Evolutionary conservation across 2,113 vertebrate species (phyloP), one percentile per base, ranked within the genome.

Genomic region (Neoarius graeffei): DNA sequence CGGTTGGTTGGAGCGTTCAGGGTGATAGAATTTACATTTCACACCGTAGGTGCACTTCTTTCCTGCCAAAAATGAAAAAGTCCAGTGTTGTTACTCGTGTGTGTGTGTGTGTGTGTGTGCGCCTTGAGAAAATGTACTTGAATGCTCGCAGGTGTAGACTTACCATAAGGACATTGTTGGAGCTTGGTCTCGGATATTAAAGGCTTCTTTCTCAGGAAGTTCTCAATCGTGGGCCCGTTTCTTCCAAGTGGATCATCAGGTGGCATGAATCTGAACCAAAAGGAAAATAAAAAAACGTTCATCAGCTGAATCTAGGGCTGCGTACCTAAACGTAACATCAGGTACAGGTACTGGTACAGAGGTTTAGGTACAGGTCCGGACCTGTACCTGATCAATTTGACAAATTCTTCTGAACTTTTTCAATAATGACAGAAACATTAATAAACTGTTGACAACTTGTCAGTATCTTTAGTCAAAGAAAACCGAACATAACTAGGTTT

Each of bases 1-100:
- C 20, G 94, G 93, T 71, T 95, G 96, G 80, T 92, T 94, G 11
- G 89, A 87, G 83, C 97, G 94, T 91, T 97, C 97, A 0, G 97
- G 96, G 79, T 99, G 97, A 89, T 96, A 97, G 94, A 96, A 99
- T 89, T 97, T 98, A 89, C 97, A 98, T 93, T 98, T 98, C 77
- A 96, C 93, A 54, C 97, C 97, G 2, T 98, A 98, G 0, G 97
- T 98, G 83, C 97, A 98, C 86, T 98, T 98, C 94, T 96, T 97
- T 79, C 96, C 97, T 98, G 91, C 91, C 90, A 69, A 82, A 42
- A 42, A 42, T 42, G 42, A 42, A 42, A 42, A 42, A 42, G 42
- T 42, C 42, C 42, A 42, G 42, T 42, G 42, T 42, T 42, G 42
- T 42, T 42, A 42, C 42, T 42, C 42, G 42, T 42, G 42, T 4